Percentiles rank a stretch among this genome's conserved stretches.
Evolutionary conservation across 2,888 invertebrate species (phyloP).

Genomic region (Yponomeuta evonymella): DNA sequence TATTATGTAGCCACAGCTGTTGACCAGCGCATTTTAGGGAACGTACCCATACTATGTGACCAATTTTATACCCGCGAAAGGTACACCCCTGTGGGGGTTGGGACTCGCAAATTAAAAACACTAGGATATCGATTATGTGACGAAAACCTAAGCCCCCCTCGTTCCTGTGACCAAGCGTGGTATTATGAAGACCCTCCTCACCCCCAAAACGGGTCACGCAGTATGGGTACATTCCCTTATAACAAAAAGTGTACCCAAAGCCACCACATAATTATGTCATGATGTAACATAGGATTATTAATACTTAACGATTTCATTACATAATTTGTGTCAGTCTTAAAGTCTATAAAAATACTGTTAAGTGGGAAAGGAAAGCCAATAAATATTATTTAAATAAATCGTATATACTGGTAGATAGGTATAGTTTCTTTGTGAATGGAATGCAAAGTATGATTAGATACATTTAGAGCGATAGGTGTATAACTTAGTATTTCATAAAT

Average conservation of each 20-base stretch:
- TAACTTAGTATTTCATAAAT: not conserved
- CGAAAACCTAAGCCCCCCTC: no score
- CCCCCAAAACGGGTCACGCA: no score
- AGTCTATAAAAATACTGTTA: constrained; percentile 66
- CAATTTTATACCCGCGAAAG: no score
- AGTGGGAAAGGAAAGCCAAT: constrained; percentile 20
- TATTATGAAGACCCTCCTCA: no score
- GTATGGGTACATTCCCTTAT: not conserved
- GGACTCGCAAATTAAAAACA: no score
- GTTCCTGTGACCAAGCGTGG: no score
- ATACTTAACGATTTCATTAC: constrained; percentile 66
- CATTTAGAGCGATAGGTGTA: not conserved
- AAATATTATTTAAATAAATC: constrained; percentile 26
- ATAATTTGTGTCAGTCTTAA: constrained; percentile 71
- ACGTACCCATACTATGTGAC: no score
- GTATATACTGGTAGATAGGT: constrained; percentile 41
- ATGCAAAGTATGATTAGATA: constrained; percentile 36
- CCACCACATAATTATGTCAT: constrained; percentile 44
- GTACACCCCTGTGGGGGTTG: no score
- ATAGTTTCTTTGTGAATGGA: constrained; percentile 50
- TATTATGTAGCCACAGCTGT: constrained; percentile 35
- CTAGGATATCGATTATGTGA: no score
- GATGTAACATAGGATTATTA: constrained; percentile 32
- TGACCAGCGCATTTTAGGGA: not conserved
- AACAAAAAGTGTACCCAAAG: constrained; percentile 31